Evolutionary conservation across 2,113 vertebrate genomes (phyloP), one percentile per base, ranked within the genome.

Genomic region (Grammomys dolichurus): DNA sequence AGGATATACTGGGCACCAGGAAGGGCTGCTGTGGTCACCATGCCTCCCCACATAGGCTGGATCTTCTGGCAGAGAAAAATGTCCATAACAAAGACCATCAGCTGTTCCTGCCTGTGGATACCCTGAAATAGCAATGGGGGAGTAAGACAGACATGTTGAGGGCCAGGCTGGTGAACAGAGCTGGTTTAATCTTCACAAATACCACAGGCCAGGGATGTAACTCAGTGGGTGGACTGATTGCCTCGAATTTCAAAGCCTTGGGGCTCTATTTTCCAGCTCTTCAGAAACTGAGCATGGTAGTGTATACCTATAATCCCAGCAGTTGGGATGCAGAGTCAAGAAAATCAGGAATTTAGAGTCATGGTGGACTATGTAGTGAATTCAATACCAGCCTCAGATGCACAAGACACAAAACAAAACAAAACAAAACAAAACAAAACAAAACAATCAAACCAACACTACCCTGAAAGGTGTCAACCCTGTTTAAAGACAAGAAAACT

Each of bases 401-500:
- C 36, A 58, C 1, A 5, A 75, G n/a, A 43, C n/a, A 26, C 0
- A 17, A 87, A 46, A 46, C 40, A 46, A 63, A 63, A 63, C 7
- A 84, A 54, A 87, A 54, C 31, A 70, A 51, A 46, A 43, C 40
- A 46, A 63, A 48, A 63, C 6, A 82, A 54, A 87, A 54, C 31
- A 70, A 54, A 87, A 7, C 48, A 70, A 87, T 73, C 22, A 17
- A 88, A 28, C 7, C 48, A 87, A 16, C 48, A 58, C 6, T 28
- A 56, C 9, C 80, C 56, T 65, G 48, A 84, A 65, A 90, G 33
- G 19, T 11, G 24, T 88, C 54, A 73, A n/a, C 20, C 13, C 20
- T 40, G 85, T 82, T 90, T 85, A 92, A 96, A 87, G 46, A 56
- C 40, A 78, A 90, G 88, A 60, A 93, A 94, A 89, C 36, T 28